Percentiles rank a stretch among this genome's conserved stretches.
Conservation (phyloP, 2,888 invertebrate genomes). For the Melikaiella ostensackeni region DNA sequence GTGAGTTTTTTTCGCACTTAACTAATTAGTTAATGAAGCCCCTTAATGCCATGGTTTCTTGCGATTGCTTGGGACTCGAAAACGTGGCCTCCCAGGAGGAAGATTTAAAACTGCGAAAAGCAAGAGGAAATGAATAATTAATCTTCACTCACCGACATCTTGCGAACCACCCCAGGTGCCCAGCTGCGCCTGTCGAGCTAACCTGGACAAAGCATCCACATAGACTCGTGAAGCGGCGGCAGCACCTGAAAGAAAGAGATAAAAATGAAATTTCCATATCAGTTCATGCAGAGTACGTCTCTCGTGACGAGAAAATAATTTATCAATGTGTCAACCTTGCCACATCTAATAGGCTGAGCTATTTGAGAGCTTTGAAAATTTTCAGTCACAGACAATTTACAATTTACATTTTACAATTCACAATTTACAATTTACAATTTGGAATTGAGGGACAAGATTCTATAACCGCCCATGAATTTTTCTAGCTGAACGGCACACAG, state of each 20-base stretch:
- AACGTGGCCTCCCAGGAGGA: conserved; percentile 19
- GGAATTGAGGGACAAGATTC: too few relatives aligned
- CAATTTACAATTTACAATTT: too few relatives aligned
- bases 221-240: conserved; percentile 92
- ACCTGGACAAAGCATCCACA: conserved; percentile 91
- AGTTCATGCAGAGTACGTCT: background rate
- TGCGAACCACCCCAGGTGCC: conserved; percentile 93
- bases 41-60: background rate
- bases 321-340: conserved; percentile 23
- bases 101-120: conserved; percentile 30
- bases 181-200: conserved; percentile 93
- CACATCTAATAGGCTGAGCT: background rate
- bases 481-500: too few relatives aligned
- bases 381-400: background rate
- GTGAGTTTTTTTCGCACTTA: background rate
- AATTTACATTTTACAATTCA: too few relatives aligned
- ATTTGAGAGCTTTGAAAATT: background rate
- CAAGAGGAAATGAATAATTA: conserved; percentile 55
- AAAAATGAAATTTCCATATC: conserved; percentile 55
- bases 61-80: conserved; percentile 11
- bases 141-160: conserved; percentile 88
- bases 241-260: conserved; percentile 82
- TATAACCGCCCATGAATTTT: too few relatives aligned
- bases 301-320: conserved; percentile 33
- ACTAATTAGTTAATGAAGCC: conserved; percentile 17